Percentiles rank a stretch among this genome's conserved stretches.
Conservation (phyloP, 2,113 vertebrate species). For the Hippocampus zosterae region DNA sequence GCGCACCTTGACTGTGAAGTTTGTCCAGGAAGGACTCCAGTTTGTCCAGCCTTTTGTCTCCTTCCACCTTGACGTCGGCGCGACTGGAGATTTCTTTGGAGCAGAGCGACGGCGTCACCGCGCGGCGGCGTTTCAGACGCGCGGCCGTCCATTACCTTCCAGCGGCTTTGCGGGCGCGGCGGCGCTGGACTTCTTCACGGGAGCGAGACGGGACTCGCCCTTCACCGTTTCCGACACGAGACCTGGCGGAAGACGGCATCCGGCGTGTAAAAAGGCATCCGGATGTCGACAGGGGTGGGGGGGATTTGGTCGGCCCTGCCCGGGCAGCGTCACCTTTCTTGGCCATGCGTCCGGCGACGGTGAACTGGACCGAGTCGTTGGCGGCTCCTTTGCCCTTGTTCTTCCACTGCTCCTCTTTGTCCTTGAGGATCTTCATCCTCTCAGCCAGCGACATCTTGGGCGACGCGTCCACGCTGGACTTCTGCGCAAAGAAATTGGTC, state of each 20-base stretch:
- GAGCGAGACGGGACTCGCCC: conserved; percentile 57
- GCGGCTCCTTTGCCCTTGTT: conserved; percentile 71
- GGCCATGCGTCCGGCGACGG: conserved; percentile 77
- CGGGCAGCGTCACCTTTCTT: conserved; percentile 63
- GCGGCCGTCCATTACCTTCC: conserved; percentile 57
- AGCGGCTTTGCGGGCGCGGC: conserved; percentile 71
- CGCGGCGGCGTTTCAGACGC: not conserved
- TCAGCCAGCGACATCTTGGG: conserved; percentile 67
- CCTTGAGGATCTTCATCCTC: conserved; percentile 73
- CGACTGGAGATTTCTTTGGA: conserved; percentile 70
- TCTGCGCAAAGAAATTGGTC: conserved; percentile 44
- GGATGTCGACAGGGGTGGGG: too few relatives aligned
- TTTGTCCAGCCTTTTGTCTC: conserved; percentile 77
- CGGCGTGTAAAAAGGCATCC: not conserved
- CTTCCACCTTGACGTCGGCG: conserved; percentile 65
- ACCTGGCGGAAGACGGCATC: conserved; percentile 44
- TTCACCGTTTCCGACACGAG: conserved; percentile 59
- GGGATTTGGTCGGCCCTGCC: too few relatives aligned
- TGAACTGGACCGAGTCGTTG: conserved; percentile 77
- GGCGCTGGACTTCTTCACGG: conserved; percentile 60
- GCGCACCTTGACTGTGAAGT: conserved; percentile 73
- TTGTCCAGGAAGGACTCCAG: conserved; percentile 78
- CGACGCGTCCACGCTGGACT: conserved; percentile 51
- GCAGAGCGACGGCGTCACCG: not conserved
- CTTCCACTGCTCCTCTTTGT: conserved; percentile 76